Conservation (phyloP, 2,888 invertebrate genomes). For the Drosophila colorata region DNA sequence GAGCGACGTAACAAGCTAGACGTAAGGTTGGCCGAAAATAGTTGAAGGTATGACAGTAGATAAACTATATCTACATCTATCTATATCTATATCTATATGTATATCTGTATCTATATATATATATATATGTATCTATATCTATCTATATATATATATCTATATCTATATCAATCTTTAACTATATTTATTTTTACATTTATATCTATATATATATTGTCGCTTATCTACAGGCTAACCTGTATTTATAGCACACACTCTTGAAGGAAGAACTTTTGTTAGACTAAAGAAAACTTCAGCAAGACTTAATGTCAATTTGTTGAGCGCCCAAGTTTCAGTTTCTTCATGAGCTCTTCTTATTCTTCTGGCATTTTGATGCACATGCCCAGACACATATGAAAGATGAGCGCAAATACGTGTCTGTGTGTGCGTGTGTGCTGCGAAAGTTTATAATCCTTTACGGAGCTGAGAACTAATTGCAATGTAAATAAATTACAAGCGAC, state of each 20-base stretch:
- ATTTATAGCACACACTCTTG: conserved; percentile 6
- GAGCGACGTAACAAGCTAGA: too few relatives aligned
- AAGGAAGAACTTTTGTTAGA: conserved; percentile 10
- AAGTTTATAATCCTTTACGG: conserved; percentile 82
- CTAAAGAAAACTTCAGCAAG: conserved; percentile 31
- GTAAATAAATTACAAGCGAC: conserved; percentile 83
- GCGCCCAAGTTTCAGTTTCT: conserved; percentile 64
- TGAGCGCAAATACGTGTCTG: conserved; percentile 1
- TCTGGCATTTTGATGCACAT: conserved; percentile 30
- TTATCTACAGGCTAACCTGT: background rate
- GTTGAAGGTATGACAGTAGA: too few relatives aligned
- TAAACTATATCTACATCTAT: too few relatives aligned
- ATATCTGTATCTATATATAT: too few relatives aligned
- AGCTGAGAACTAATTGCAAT: conserved; percentile 83
- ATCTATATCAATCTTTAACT: too few relatives aligned
- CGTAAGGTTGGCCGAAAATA: too few relatives aligned
- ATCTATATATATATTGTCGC: too few relatives aligned
- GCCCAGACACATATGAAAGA: conserved; percentile 4
- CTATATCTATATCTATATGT: too few relatives aligned
- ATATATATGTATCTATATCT: too few relatives aligned
- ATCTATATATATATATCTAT: too few relatives aligned
- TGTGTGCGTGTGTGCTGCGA: conserved; percentile 41
- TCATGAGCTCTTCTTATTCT: conserved; percentile 19
- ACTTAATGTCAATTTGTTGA: conserved; percentile 68
- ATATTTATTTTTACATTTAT: too few relatives aligned